Evolutionary conservation across 2,113 vertebrate genomes (phyloP).

Genomic region (Prochilodus magdalenae): DNA sequence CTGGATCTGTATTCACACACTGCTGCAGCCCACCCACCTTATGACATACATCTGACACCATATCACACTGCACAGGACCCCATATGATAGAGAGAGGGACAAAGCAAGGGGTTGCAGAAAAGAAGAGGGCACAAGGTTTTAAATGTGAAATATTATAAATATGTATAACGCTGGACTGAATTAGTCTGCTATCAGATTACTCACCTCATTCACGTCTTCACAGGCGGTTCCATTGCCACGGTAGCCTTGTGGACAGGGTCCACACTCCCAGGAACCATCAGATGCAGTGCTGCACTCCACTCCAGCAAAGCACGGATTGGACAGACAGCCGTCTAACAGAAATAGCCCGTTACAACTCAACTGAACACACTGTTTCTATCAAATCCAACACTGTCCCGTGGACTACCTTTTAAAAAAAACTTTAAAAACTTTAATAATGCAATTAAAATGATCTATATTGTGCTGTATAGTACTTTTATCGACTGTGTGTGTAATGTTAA

Average conservation of each 20-base stretch:
- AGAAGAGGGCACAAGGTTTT: background rate
- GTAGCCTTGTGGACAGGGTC: slow-evolving; percentile 86
- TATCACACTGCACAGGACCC: slow-evolving; percentile 80
- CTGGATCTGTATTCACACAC: slow-evolving; percentile 94
- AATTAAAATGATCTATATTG: too few species aligned
- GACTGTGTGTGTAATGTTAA: too few species aligned
- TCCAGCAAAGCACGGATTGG: slow-evolving; percentile 92
- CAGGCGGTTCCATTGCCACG: slow-evolving; percentile 91
- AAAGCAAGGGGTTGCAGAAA: background rate
- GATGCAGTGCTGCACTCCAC: slow-evolving; percentile 83
- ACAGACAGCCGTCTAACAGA: slow-evolving; percentile 87
- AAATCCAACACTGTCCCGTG: background rate
- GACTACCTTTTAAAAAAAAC: background rate
- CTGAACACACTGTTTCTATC: background rate
- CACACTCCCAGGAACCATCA: slow-evolving; percentile 93
- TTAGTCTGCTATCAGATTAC: slow-evolving; percentile 12
- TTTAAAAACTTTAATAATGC: background rate
- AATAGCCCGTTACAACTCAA: background rate
- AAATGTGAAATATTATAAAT: background rate
- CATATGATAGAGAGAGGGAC: background rate
- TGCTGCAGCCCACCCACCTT: slow-evolving; percentile 79
- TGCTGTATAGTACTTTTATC: too few species aligned
- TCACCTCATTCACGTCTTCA: slow-evolving; percentile 94
- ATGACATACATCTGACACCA: slow-evolving; percentile 87
- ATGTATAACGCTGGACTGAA: slow-evolving; percentile 1